Percentiles rank a stretch among this genome's conserved stretches.
Conservation (phyloP, 2,888 invertebrate species). For the Nomada goodeniana region DNA sequence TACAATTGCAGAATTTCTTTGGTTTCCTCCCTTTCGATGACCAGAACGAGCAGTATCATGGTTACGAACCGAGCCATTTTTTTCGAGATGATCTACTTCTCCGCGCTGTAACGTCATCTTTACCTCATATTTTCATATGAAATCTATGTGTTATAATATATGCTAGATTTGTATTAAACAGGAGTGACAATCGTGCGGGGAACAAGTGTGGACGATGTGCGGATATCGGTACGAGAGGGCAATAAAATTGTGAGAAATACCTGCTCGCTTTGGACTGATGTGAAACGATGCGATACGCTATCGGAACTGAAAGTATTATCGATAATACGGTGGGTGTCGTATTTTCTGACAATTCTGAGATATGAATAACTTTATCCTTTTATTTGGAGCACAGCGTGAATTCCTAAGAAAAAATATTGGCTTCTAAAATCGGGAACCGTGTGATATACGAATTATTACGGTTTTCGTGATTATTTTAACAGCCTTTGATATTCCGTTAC, state of each 20-base stretch:
- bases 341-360: conserved; percentile 5
- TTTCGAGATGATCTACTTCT: no score
- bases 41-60: no score
- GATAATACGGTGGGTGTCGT: conserved; percentile 14
- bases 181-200: not conserved
- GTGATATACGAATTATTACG: no score
- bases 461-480: not conserved
- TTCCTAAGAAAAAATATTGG: not conserved
- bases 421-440: not conserved
- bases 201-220: not conserved
- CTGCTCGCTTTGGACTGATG: not conserved
- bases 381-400: not conserved
- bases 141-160: no score
- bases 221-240: not conserved
- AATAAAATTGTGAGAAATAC: conserved; percentile 22
- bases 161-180: not conserved
- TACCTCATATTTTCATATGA: no score
- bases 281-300: conserved; percentile 6
- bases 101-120: no score
- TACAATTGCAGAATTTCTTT: no score
- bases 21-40: no score
- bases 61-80: no score
- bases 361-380: not conserved
- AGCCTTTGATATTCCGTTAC: not conserved
- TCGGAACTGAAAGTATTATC: conserved; percentile 29